These are phyloP conservation scores for Potamilus streckersoni DNA, from an alignment of 1,140 invertebrate genomes.

Conservation along the genomic window DNA sequence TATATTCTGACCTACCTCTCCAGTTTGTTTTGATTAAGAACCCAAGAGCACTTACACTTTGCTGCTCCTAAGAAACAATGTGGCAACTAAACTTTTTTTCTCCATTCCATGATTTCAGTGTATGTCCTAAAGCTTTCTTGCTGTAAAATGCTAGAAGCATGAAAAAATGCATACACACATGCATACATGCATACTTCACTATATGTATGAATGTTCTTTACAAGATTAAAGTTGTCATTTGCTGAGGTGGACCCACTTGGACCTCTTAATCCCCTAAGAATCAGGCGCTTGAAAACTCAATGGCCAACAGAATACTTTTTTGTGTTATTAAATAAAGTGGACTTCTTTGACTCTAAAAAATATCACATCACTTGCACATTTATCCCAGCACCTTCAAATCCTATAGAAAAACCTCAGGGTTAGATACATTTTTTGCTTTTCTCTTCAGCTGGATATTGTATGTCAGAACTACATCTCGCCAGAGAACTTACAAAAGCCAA, in stretches of 20 bases:
- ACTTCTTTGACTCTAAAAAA: background rate
- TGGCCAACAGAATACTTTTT: background rate
- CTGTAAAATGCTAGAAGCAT: no score
- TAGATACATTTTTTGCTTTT: conserved; percentile 30
- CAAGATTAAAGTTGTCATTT: no score
- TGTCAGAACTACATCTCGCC: conserved; percentile 78
- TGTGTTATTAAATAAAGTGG: background rate
- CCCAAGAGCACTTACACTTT: no score
- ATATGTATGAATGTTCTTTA: no score
- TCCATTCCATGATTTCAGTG: no score
- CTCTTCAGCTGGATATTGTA: conserved; percentile 80
- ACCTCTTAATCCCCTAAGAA: background rate
- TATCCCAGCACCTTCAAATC: background rate
- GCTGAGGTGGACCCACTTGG: background rate
- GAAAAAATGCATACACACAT: no score
- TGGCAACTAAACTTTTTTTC: no score
- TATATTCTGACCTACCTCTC: no score
- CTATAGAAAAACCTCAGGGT: background rate
- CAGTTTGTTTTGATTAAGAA: no score
- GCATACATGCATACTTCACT: no score
- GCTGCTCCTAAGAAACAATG: no score
- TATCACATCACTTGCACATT: background rate
- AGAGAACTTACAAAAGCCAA: conserved; percentile 50
- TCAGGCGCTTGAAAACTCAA: background rate
- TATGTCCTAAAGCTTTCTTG: no score